phyloP scores from a whole-genome alignment of 2,113 vertebrate species.

The Mesoclemmys tuberculata region DNA sequence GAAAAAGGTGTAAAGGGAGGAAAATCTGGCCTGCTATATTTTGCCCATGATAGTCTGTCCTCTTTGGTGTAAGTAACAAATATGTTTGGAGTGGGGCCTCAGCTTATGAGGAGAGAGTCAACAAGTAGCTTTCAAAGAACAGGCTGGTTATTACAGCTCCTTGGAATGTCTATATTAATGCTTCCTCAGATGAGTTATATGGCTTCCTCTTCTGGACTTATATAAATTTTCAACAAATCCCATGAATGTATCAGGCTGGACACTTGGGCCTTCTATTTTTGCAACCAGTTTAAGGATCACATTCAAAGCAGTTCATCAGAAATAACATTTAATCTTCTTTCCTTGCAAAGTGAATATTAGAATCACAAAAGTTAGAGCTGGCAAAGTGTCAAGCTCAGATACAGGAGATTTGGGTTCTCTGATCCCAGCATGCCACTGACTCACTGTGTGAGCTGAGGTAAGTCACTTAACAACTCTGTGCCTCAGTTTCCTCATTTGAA shows the following conservation, averaged over 20 bases:
- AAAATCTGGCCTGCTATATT: too few species aligned
- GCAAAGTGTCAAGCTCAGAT: background rate
- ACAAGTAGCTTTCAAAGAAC: background rate
- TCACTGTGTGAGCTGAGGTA: background rate
- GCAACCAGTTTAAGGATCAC: background rate
- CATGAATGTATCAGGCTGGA: background rate
- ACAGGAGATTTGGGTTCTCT: background rate
- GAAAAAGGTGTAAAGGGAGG: background rate
- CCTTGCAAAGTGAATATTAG: background rate
- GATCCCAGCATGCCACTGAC: background rate
- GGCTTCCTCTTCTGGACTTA: background rate
- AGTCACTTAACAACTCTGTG: background rate
- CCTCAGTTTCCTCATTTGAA: background rate
- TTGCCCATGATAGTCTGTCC: too few species aligned
- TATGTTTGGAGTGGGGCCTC: background rate
- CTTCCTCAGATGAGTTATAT: background rate
- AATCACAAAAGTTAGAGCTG: background rate
- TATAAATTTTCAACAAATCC: background rate
- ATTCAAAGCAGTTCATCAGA: background rate
- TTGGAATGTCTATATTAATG: background rate
- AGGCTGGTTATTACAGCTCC: background rate
- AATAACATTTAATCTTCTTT: background rate
- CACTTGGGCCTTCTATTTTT: background rate
- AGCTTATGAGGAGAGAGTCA: background rate
- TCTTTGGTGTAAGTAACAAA: background rate